Percentiles rank a stretch among this genome's conserved stretches.
phyloP scores from a whole-genome alignment of 2,888 invertebrate species.

The Emmelina monodactyla region DNA sequence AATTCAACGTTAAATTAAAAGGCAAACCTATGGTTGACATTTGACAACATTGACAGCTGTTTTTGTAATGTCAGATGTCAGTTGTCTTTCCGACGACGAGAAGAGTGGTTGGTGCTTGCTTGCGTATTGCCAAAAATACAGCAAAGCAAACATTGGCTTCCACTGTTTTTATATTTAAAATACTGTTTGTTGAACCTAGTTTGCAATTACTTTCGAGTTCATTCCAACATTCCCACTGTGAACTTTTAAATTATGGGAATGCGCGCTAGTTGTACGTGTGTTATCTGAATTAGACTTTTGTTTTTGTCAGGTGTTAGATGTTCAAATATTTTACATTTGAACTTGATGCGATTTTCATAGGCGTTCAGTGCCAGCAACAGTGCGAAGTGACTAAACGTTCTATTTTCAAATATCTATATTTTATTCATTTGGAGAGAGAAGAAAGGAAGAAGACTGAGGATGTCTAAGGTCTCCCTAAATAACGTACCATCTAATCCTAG shows the following conservation, averaged over 20 bases:
- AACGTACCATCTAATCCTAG: slow-evolving; percentile 59
- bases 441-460: slow-evolving; percentile 21
- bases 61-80: slow-evolving; percentile 29
- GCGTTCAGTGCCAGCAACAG: slow-evolving; percentile 30
- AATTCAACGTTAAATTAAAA: too few relatives aligned
- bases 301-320: slow-evolving; percentile 29
- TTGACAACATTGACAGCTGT: too few relatives aligned
- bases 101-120: slow-evolving; percentile 25
- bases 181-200: too few relatives aligned
- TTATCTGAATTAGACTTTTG: slow-evolving; percentile 37
- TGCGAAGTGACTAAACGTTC: neutral
- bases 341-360: slow-evolving; percentile 28
- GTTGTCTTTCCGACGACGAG: slow-evolving; percentile 44
- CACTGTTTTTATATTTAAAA: too few relatives aligned
- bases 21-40: too few relatives aligned
- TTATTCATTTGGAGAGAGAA: too few relatives aligned
- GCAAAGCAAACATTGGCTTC: too few relatives aligned
- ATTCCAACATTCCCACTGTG: neutral
- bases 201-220: too few relatives aligned
- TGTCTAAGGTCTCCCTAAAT: slow-evolving; percentile 58
- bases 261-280: slow-evolving; percentile 17
- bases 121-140: too few relatives aligned
- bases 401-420: too few relatives aligned
- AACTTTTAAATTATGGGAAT: neutral
- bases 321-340: slow-evolving; percentile 33